phyloP scores from a whole-genome alignment of 2,113 vertebrate genomes.

The Neomonachus schauinslandi region DNA sequence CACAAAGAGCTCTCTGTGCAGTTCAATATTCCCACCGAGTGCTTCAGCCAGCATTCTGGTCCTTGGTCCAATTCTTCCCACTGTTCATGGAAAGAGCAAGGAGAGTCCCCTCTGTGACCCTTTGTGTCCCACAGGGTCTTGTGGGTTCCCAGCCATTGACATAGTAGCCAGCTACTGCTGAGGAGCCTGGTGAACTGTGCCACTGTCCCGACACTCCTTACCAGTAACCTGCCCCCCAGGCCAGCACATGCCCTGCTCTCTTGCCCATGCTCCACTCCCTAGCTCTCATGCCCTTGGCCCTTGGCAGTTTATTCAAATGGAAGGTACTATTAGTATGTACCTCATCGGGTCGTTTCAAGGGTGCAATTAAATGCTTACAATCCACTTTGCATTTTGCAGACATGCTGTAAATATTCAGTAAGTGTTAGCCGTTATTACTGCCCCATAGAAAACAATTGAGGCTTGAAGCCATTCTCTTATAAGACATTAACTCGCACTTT shows the following conservation, averaged over 20 bases:
- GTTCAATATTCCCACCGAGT: background rate
- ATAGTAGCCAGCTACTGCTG: background rate
- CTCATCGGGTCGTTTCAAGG: background rate
- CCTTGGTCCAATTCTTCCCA: background rate
- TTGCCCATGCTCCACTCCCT: too few species aligned
- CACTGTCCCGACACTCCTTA: background rate
- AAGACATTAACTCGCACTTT: background rate
- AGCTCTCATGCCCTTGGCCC: too few species aligned
- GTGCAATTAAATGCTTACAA: background rate
- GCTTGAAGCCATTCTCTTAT: background rate
- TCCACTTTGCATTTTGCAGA: background rate
- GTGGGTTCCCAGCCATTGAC: background rate
- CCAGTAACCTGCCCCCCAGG: background rate
- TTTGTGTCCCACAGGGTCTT: background rate
- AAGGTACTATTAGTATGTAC: background rate
- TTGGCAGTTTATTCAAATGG: background rate
- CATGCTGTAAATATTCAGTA: background rate
- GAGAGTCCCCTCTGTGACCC: background rate
- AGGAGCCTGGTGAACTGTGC: background rate
- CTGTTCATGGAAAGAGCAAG: background rate
- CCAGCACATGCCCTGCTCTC: rapidly evolving
- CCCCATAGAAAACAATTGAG: background rate
- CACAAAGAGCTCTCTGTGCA: background rate
- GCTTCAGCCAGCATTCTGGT: too few species aligned
- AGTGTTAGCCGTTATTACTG: background rate